Percentiles rank a stretch among this genome's conserved stretches.
phyloP scores from a whole-genome alignment of 2,113 vertebrate species.

The Aptenodytes patagonicus region DNA sequence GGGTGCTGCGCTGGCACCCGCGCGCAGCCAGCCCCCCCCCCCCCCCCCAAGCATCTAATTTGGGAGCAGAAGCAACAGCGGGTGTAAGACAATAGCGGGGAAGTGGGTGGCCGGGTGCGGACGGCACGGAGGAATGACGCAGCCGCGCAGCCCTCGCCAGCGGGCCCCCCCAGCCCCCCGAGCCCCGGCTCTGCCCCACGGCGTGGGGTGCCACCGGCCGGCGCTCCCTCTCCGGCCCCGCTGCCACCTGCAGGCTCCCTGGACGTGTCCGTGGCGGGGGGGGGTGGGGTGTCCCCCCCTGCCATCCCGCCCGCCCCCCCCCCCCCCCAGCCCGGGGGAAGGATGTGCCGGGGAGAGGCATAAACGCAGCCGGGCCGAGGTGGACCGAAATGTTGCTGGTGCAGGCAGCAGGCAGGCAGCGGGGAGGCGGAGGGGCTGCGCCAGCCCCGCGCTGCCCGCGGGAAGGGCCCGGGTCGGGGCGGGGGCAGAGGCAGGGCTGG shows the following conservation, averaged over 20 bases:
- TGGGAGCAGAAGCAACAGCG: slow-evolving; percentile 50
- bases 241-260: background rate
- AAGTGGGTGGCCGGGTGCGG: slow-evolving; percentile 54
- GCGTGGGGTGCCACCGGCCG: background rate
- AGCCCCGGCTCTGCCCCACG: background rate
- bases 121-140: slow-evolving; percentile 40
- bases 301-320: too few relatives aligned
- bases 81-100: slow-evolving; percentile 40
- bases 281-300: too few relatives aligned
- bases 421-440: too few relatives aligned
- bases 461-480: too few relatives aligned
- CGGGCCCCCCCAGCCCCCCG: background rate
- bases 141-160: background rate
- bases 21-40: background rate
- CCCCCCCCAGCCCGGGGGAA: too few relatives aligned
- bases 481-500: too few relatives aligned
- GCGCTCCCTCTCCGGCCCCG: background rate
- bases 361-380: too few relatives aligned
- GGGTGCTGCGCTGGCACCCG: background rate
- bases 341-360: too few relatives aligned
- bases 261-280: background rate
- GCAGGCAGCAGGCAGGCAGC: too few relatives aligned
- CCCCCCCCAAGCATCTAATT: background rate
- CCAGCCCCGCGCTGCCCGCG: too few relatives aligned
- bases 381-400: too few relatives aligned